These are phyloP conservation scores for Lagopus muta DNA, from an alignment of 2,113 vertebrate species.

Conservation along the genomic window DNA sequence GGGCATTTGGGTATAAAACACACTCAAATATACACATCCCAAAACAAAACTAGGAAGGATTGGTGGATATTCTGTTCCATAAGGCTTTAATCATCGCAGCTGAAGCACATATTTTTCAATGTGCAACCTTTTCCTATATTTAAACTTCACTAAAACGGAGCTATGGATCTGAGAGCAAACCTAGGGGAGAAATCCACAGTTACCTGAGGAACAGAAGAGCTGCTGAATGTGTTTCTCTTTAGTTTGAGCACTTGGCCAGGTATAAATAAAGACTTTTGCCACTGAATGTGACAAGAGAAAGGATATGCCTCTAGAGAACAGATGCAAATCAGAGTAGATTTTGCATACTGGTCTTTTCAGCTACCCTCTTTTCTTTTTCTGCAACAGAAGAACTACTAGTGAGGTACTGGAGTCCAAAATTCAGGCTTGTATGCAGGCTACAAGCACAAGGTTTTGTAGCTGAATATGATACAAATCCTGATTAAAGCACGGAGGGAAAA, in stretches of 20 bases:
- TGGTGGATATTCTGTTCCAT: background rate
- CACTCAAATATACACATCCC: background rate
- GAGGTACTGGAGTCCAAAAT: background rate
- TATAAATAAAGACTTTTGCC: background rate
- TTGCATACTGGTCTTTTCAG: background rate
- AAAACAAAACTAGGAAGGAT: background rate
- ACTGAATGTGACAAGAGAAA: background rate
- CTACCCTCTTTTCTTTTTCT: background rate
- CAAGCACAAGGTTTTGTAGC: background rate
- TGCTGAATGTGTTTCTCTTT: background rate
- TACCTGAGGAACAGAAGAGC: background rate
- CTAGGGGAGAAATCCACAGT: background rate
- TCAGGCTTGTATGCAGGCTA: background rate
- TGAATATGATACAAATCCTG: background rate
- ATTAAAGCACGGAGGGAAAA: background rate
- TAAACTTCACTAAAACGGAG: background rate
- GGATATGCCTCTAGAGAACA: background rate
- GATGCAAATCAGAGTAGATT: background rate
- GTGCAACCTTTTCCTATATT: background rate
- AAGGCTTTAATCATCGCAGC: background rate
- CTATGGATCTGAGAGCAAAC: background rate
- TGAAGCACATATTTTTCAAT: background rate
- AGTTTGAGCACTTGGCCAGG: background rate
- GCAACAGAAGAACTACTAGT: background rate
- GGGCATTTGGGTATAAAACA: background rate